Conservation (phyloP, 2,797 vertebrate genomes). For the Dendrocincla fuliginosa region DNA sequence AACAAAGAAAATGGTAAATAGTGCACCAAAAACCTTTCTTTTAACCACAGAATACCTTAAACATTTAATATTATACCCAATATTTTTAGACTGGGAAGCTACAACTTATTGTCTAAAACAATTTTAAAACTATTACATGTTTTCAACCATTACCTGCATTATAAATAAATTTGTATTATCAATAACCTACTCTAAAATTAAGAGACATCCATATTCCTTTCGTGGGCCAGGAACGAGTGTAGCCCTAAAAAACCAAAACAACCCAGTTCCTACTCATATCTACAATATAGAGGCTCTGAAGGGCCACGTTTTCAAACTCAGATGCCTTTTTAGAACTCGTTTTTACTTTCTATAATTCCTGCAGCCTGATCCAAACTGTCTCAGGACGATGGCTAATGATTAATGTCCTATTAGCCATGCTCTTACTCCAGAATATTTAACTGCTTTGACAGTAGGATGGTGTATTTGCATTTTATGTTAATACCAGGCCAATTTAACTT, state of each 20-base stretch:
- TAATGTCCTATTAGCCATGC: background rate
- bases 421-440: background rate
- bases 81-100: background rate
- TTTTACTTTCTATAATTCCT: background rate
- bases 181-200: background rate
- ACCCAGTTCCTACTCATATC: background rate
- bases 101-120: background rate
- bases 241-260: background rate
- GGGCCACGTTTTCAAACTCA: background rate
- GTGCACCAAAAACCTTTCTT: background rate
- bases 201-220: background rate
- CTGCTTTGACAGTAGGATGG: background rate
- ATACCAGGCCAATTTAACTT: background rate
- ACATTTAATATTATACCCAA: background rate
- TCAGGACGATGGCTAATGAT: background rate
- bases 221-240: background rate
- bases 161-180: background rate
- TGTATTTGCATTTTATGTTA: background rate
- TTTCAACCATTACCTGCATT: background rate
- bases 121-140: background rate
- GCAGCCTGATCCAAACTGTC: background rate
- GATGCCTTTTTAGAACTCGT: background rate
- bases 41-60: background rate
- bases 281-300: rapidly evolving
- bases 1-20: background rate